Evolutionary conservation across 2,113 vertebrate genomes (phyloP).

Genomic region (Lamprotornis superbus): DNA sequence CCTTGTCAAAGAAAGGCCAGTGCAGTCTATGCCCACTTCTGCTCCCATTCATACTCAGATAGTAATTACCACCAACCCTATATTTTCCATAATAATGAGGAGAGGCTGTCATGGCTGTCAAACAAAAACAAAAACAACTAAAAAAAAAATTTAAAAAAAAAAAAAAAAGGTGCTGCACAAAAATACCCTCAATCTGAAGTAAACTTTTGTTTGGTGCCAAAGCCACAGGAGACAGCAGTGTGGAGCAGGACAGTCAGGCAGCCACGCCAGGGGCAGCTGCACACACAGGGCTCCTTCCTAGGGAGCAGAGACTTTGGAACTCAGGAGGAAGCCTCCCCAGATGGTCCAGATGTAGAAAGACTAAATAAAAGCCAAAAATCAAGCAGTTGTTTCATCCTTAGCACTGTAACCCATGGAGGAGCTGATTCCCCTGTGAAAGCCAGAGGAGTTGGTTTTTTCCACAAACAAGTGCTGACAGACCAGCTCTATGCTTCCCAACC

Average conservation of each 20-base stretch:
- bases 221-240: background rate
- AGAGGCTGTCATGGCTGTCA: slow-evolving; percentile 84
- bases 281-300: fast-evolving
- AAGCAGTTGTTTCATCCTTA: background rate
- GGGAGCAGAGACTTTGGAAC: background rate
- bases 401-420: fast-evolving
- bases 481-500: background rate
- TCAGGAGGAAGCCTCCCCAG: background rate
- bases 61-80: slow-evolving; percentile 91
- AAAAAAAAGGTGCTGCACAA: slow-evolving; percentile 43
- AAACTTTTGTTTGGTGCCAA: slow-evolving; percentile 67
- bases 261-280: background rate
- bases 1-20: slow-evolving; percentile 91
- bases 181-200: slow-evolving; percentile 71
- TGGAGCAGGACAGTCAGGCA: background rate
- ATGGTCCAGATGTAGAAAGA: background rate
- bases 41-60: slow-evolving; percentile 86
- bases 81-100: slow-evolving; percentile 95
- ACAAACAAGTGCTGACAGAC: background rate
- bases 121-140: slow-evolving; percentile 73
- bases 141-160: background rate
- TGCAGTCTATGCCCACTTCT: slow-evolving; percentile 83
- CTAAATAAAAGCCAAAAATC: background rate
- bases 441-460: background rate
- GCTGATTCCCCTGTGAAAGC: background rate